Evolutionary conservation across 2,797 vertebrate genomes (phyloP), one percentile per base, ranked within the genome.

Genomic region (Oreochromis mossambicus): DNA sequence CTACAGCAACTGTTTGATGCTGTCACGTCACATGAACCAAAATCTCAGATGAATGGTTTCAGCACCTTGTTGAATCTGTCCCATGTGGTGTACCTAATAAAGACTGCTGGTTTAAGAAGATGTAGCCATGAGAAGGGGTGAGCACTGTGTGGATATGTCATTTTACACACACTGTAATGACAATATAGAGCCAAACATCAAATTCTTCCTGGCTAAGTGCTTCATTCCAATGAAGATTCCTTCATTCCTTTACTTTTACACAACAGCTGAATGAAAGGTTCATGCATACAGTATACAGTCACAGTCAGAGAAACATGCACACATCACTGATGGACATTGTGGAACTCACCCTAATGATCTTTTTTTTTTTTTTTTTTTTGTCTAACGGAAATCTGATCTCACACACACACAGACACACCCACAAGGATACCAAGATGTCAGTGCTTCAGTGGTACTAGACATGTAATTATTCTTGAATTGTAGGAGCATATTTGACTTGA

Each of bases 391-490:
- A 80, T 75, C 55, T 77, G 29, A 48, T 81, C 50, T 17, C 55
- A 8, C 83, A 26, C 68, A 76, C n/a, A 36, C 66, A 12, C 54
- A 12, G 15, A 29, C 51, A 61, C 66, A 79, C 55, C 3, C 26
- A 51, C 48, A 63, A 3, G 38, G 29, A 85, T 86, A 77, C 78
- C 70, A 85, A 81, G 48, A 87, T 92, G 91, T 89, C 85, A 82
- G 87, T 77, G 76, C 88, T 88, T 90, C 89, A 88, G 29, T 85
- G 55, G 48, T 92, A 90, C 85, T 80, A 91, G 90, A 92, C 89
- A 80, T 92, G 83, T 91, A 91, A 94, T 95, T 93, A 93, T 93
- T 92, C 76, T 83, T 78, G 88, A 91, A 91, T 89, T 90, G 85
- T 84, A 90, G 80, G 73, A 91, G 90, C 84, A 87, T 88, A 89